Conservation (phyloP, 2,888 invertebrate genomes). For the Lasiommata megera region DNA sequence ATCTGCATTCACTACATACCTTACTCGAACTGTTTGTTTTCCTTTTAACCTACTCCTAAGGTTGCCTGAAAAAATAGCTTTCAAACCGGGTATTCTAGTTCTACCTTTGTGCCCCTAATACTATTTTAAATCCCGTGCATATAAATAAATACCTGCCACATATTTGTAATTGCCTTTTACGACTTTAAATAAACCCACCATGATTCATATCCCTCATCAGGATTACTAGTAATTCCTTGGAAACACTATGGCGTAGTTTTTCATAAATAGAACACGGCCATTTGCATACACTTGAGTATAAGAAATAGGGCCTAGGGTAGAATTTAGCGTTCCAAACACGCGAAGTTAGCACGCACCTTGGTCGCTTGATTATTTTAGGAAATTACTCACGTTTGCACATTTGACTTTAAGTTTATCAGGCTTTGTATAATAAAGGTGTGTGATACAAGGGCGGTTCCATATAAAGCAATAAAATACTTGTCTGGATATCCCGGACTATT, state of each 20-base stretch:
- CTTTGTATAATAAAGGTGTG: not conserved
- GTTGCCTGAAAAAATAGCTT: no score
- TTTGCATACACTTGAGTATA: constrained; percentile 24
- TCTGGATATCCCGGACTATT: no score
- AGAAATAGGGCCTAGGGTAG: constrained; percentile 18
- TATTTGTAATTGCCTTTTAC: not conserved
- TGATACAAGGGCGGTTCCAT: no score
- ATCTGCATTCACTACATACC: no score
- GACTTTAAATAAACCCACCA: constrained; percentile 11
- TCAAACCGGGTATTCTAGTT: no score
- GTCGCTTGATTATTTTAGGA: constrained; percentile 18
- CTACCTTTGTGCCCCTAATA: no score
- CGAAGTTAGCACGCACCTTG: constrained; percentile 28
- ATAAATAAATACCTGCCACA: no score
- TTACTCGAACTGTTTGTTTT: no score
- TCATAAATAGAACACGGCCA: constrained; percentile 22
- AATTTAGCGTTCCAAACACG: constrained; percentile 26
- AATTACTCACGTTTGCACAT: constrained; percentile 16
- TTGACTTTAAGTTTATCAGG: not conserved
- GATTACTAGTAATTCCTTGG: constrained; percentile 4
- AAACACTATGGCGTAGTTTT: constrained; percentile 14
- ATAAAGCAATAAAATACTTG: no score
- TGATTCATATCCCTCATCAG: constrained; percentile 10
- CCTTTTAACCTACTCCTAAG: no score
- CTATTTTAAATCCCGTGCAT: no score